Evolutionary conservation across 2,797 vertebrate species (phyloP).

Genomic region (Agapornis canus): DNA sequence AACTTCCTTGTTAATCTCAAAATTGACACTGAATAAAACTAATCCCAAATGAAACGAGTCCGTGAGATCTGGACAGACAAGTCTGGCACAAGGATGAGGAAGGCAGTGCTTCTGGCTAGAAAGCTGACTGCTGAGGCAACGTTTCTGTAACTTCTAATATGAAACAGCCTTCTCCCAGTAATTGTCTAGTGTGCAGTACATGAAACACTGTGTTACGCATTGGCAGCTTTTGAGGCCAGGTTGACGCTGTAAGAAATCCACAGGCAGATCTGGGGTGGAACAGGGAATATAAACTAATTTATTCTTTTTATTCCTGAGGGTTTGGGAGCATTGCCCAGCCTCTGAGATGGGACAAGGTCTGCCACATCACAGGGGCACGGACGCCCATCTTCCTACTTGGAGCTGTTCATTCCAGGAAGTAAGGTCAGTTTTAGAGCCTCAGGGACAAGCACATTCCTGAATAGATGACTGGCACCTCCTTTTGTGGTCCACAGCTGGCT

Average conservation of each 20-base stretch:
- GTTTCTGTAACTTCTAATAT: not conserved
- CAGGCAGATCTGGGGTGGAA: not conserved
- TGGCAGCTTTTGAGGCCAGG: slow-evolving; percentile 32
- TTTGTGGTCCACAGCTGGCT: not conserved
- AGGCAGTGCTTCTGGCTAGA: not conserved
- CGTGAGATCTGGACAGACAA: not conserved
- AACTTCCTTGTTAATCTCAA: not conserved
- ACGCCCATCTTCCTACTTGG: accelerated
- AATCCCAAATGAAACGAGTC: not conserved
- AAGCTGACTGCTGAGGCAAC: not conserved
- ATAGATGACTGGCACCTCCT: not conserved
- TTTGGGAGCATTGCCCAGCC: not conserved
- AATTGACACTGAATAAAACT: not conserved
- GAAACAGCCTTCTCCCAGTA: not conserved
- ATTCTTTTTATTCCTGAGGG: not conserved
- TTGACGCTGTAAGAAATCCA: slow-evolving; percentile 2
- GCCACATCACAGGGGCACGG: accelerated
- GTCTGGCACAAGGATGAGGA: not conserved
- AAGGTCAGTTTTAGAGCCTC: not conserved
- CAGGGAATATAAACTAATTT: not conserved
- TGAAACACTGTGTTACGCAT: not conserved
- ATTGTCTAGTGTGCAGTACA: not conserved
- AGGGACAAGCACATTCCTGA: not conserved
- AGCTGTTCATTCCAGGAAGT: not conserved
- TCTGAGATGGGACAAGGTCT: not conserved